A percentile compares a stretch with the other conserved stretches of the same genome.
Conservation (phyloP, 2,888 invertebrate species). For the Embidobia sp. region DNA sequence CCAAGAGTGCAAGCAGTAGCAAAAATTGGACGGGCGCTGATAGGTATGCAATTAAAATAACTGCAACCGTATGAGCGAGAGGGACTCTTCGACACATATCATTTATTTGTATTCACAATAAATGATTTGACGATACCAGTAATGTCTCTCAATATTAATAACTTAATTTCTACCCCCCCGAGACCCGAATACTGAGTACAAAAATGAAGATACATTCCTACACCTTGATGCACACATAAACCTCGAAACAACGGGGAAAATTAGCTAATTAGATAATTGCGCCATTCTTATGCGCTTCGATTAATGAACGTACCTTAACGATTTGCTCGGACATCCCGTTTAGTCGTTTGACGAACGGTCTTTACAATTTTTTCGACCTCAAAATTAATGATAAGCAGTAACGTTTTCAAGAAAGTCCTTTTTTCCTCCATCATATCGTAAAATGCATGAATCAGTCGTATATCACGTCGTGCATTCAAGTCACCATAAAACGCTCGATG, state of each 20-base stretch:
- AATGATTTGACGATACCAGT: neutral
- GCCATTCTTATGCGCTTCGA: constrained; percentile 15
- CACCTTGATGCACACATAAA: constrained; percentile 4
- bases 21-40: neutral
- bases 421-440: constrained; percentile 21
- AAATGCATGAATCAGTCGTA: constrained; percentile 31
- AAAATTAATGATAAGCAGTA: constrained; percentile 31
- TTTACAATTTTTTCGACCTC: constrained; percentile 24
- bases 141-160: constrained; percentile 14
- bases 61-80: neutral
- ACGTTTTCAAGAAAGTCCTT: constrained; percentile 20
- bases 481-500: constrained; percentile 37
- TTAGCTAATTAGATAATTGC: constrained; percentile 35
- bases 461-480: constrained; percentile 24
- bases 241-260: constrained; percentile 16
- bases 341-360: constrained; percentile 8
- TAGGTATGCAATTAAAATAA: neutral
- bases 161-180: constrained; percentile 7
- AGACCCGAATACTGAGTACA: neutral
- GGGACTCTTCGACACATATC: no score
- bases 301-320: constrained; percentile 28
- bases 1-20: no score
- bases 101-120: no score
- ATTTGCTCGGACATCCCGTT: constrained; percentile 11
- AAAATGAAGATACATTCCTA: constrained; percentile 7